Evolutionary conservation across 1,140 invertebrate species (phyloP), one percentile per base, ranked within the genome.

Genomic region (Metaphire vulgaris): DNA sequence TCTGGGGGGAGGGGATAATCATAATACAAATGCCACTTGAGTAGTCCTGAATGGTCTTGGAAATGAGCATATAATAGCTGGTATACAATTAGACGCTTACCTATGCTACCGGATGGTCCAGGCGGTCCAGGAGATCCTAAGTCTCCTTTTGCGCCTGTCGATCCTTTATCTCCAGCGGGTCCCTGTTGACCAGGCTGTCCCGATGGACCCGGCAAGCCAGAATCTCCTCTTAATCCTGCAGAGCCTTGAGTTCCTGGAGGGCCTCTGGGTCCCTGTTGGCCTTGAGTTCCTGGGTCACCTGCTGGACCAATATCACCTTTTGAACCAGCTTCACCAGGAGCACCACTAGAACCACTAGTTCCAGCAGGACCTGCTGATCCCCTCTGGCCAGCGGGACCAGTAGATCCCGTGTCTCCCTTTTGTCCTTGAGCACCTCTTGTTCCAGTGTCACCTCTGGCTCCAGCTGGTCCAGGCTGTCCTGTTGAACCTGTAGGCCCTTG

Each of bases 221-320:
- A 70, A 70, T 30, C 32, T 16, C 71, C 71, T 2, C 31, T 72
- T 2, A 26, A 6, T 33, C 71, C 71, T n/a, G 71, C 34, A 16
- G 31, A 21, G 34, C 71, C 71, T n/a, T 33, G 71, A 1, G 34
- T 21, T 56, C 71, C 71, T 15, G 71, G 30, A 33, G 34, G 32
- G 34, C 71, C 71, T 72, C 28, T 30, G 33, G 30, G 15, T 66
- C 34, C 73, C 41, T 56, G 41, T 30, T 28, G 34, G 41, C 73
- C 73, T 14, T 32, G 56, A 2, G 56, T 1, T 30, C 73, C 73
- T 74, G 73, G 73, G 26, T 34, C 30, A 69, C 73, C 73, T 21
- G 73, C 73, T 2, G 73, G 56, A 16, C 73, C 73, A 74, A 56
- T n/a, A 12, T 65, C n/a, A 26, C 73, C 73, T 74, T 26, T 32